phyloP scores from a whole-genome alignment of 2,113 vertebrate genomes.

The Enhydra lutris region DNA sequence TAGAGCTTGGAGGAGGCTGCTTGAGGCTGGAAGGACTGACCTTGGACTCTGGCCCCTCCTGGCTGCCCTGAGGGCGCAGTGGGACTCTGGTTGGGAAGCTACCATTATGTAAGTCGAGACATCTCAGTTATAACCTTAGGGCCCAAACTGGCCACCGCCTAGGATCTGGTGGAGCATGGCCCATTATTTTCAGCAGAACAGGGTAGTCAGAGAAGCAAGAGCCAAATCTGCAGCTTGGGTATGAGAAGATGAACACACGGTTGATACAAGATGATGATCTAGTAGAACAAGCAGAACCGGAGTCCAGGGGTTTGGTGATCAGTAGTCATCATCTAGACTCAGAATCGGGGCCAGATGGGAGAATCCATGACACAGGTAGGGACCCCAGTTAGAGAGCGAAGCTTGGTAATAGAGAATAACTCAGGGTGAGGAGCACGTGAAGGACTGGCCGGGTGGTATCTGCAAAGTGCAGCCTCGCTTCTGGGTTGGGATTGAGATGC shows the following conservation, averaged over 20 bases:
- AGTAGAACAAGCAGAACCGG: neutral
- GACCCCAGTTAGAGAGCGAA: neutral
- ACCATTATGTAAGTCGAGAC: neutral
- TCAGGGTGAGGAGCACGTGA: neutral
- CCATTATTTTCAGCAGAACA: neutral
- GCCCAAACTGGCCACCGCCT: neutral
- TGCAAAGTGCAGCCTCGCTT: neutral
- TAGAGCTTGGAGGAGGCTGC: neutral
- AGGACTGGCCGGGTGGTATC: neutral
- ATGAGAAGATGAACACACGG: neutral
- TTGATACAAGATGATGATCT: neutral
- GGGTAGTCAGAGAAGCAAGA: neutral
- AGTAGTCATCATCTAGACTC: neutral
- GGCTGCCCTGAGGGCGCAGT: neutral
- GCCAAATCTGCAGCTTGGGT: neutral
- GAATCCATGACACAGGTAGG: neutral
- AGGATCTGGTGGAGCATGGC: neutral
- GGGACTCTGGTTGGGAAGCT: neutral
- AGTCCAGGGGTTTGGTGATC: neutral
- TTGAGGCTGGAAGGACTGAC: neutral
- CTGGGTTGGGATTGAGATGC: neutral
- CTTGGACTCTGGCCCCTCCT: neutral
- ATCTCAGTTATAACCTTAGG: neutral
- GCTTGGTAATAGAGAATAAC: neutral
- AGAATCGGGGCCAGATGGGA: neutral